Evolutionary conservation across 1,140 invertebrate genomes (phyloP), one percentile per base, ranked within the genome.

Genomic region (Drosophila tristis): DNA sequence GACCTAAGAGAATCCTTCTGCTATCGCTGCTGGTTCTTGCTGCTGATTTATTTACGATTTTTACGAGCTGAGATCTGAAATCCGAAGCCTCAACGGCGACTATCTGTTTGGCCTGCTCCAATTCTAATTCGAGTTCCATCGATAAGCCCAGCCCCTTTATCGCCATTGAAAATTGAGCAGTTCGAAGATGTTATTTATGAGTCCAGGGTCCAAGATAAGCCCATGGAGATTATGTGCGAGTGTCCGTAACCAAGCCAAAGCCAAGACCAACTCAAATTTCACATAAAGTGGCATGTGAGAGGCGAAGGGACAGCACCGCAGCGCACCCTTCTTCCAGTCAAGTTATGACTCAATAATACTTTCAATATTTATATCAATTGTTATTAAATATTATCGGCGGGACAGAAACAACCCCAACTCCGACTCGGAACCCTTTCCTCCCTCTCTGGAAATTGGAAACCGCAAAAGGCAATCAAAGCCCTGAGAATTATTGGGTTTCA

Each of bases 361-460:
- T 79, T 89, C 79, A 87, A 87, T 87, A 87, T 89, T 89, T 87
- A 89, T 84, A 84, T 60, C 71, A 79, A 87, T 87, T 82, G 84
- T 76, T 89, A 73, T 89, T 84, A 87, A 87, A 87, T 89, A 84
- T 89, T 66, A 76, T 74, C 64, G 77, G 35, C 16, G 35, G 4
- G 48, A 39, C 47, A 25, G 20, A 9, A 70, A 29, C 67, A 61
- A 89, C 75, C 82, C 84, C 57, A 42, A 60, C 53, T 42, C 51
- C 73, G 44, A 60, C 47, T 35, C 48, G 67, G 44, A 78, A 62
- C 70, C 75, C 80, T 44, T 74, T 44, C 43, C n/a, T 60, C 9
- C 29, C 35, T 70, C 23, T 13, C 29, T 49, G 51, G 82, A 73
- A 89, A 87, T 82, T 25, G 60, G 62, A 87, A 70, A 89, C 84